Percentiles rank a stretch among this genome's conserved stretches.
Evolutionary conservation across 1,140 invertebrate genomes (phyloP).

Genomic region (Mizuhopecten yessoensis): DNA sequence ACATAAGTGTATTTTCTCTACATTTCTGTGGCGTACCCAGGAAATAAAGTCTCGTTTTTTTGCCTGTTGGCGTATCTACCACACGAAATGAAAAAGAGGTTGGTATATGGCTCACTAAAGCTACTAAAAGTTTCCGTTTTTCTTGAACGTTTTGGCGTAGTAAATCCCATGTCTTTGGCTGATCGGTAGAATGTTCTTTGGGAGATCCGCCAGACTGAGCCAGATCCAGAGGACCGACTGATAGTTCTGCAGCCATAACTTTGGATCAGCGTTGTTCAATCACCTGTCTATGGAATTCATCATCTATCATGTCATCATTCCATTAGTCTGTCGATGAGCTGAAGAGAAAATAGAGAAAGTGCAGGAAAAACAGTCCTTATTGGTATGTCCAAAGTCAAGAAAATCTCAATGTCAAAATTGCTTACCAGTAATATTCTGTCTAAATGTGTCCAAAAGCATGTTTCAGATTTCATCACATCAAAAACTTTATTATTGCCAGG

Average conservation of each 20-base stretch:
- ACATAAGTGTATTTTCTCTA: slow-evolving; percentile 94
- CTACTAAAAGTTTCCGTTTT: slow-evolving; percentile 85
- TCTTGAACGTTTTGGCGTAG: slow-evolving; percentile 92
- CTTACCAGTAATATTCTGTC: no score
- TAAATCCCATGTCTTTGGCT: slow-evolving; percentile 88
- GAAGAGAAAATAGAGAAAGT: no score
- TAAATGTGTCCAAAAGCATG: no score
- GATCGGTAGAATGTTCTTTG: slow-evolving; percentile 47
- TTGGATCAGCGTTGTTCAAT: not conserved
- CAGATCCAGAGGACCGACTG: slow-evolving; percentile 48
- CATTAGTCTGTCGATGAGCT: not conserved
- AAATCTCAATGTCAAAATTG: no score
- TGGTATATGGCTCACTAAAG: slow-evolving; percentile 83
- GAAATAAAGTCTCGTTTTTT: slow-evolving; percentile 92
- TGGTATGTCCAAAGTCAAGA: no score
- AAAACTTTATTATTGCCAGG: no score
- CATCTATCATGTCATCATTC: not conserved
- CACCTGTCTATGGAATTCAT: not conserved
- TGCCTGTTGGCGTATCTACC: slow-evolving; percentile 74
- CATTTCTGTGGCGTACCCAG: slow-evolving; percentile 92
- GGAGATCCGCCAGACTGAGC: not conserved
- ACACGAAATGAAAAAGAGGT: slow-evolving; percentile 86
- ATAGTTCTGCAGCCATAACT: slow-evolving; percentile 52
- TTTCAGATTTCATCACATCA: no score
- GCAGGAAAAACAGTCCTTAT: no score